phyloP scores from a whole-genome alignment of 2,888 invertebrate genomes.

The Lasioglossum figueresi region DNA sequence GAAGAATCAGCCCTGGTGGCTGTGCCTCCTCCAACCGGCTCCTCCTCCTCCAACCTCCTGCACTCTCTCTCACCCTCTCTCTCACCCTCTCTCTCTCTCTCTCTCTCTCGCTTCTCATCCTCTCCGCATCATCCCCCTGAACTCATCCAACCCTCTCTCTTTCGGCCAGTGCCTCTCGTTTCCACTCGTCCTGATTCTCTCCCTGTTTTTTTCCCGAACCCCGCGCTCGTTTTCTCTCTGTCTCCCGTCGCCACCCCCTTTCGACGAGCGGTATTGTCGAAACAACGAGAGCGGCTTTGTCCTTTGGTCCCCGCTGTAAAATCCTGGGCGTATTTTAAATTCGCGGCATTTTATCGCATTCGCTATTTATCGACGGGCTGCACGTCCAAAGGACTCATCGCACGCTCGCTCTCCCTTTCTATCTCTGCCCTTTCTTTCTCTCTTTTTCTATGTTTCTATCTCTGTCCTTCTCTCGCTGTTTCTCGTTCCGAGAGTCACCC shows the following conservation, averaged over 20 bases:
- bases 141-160: conserved; percentile 17
- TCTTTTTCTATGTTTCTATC: background rate
- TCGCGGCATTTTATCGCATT: conserved; percentile 76
- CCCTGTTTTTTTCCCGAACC: conserved; percentile 44
- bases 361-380: conserved; percentile 74
- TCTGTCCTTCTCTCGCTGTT: background rate
- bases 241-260: conserved; percentile 70
- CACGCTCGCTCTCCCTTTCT: conserved; percentile 38
- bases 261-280: conserved; percentile 76
- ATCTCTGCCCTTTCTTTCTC: conserved; percentile 33
- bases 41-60: conserved; percentile 34
- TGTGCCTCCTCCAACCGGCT: conserved; percentile 50
- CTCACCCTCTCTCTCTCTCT: conserved; percentile 17
- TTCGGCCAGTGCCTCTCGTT: conserved; percentile 54
- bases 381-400: conserved; percentile 72
- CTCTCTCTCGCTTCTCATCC: conserved; percentile 33
- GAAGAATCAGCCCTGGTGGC: conserved; percentile 72
- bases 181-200: conserved; percentile 56
- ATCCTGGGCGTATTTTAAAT: conserved; percentile 75
- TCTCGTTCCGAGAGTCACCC: background rate
- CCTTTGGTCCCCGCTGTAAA: conserved; percentile 75
- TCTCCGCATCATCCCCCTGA: background rate
- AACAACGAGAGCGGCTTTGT: conserved; percentile 76
- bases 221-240: conserved; percentile 62
- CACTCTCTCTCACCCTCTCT: conserved; percentile 3